These are phyloP conservation scores for Mactromeris polynyma DNA, from an alignment of 2,888 invertebrate genomes.

Conservation along the genomic window DNA sequence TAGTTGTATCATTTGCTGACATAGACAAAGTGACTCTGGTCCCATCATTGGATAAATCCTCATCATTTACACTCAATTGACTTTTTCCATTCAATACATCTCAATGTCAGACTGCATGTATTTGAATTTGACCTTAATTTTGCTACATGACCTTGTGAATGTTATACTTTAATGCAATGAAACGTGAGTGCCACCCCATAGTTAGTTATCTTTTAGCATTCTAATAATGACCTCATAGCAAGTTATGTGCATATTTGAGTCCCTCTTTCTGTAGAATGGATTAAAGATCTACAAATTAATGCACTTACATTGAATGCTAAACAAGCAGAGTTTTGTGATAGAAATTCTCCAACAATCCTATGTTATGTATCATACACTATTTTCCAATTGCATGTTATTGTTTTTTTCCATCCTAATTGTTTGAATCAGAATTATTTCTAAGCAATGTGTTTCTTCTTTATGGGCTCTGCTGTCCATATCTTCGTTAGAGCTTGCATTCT, in stretches of 20 bases:
- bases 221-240: not conserved
- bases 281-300: not conserved
- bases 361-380: not conserved
- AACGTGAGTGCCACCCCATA: not conserved
- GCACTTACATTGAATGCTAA: not conserved
- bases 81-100: not conserved
- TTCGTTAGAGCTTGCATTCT: not conserved
- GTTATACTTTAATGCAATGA: not conserved
- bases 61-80: not conserved
- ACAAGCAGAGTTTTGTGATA: not conserved
- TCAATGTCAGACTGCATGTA: not conserved
- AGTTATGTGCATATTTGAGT: constrained; percentile 4
- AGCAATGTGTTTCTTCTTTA: not conserved
- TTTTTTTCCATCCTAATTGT: not conserved
- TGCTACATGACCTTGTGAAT: not conserved
- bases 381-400: not conserved
- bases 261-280: not conserved
- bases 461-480: not conserved
- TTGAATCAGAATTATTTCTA: not conserved
- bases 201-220: not conserved
- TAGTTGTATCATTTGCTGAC: no score
- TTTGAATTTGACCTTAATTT: not conserved
- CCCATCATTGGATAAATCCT: not conserved
- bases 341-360: not conserved
- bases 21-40: no score